Evolutionary conservation across 2,113 vertebrate species (phyloP), one percentile per base, ranked within the genome.

Genomic region (Nyctereutes procyonoides): DNA sequence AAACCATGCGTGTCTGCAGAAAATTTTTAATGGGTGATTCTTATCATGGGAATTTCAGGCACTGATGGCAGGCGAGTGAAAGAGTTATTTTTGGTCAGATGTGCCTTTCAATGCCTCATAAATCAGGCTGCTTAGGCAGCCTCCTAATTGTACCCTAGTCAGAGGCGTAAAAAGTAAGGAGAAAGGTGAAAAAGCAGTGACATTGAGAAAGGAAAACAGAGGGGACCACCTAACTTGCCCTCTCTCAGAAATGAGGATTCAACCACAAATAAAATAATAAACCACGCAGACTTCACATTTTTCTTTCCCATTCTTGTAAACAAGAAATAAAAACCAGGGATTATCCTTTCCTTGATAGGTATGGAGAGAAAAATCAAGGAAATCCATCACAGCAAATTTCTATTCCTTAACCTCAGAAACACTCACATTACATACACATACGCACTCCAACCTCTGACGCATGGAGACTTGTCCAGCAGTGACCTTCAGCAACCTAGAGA

Each of bases 51-150:
- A 89, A 96, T 92, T 83, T 90, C 48, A 67, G 74, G 84, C 81
- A 56, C 79, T 69, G 69, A 65, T 73, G 90, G 81, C 83, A 94
- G 16, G 58, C 55, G 38, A 95, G 74, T 35, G 55, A 28, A 48
- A 48, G 83, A 96, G 87, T 88, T 97, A 92, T 74, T 97, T 97
- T 85, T 88, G 96, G 93, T 92, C 96, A 96, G 62, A 83, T 88
- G 56, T 77, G 63, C 71, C 65, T 97, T 95, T 97, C 76, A 90
- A 38, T 93, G 92, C 84, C 87, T 93, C 96, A 90, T 96, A 96
- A 97, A 97, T 92, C 62, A 96, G 93, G 51, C 80, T 3, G 43
- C 80, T 92, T 56, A 95, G 79, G 88, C 83, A 91, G 92, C 77
- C 80, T 90, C 80, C 90, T 97, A 92, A 92, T 97, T 55, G 43